Conservation (phyloP, 2,888 invertebrate species). For the Lordiphosa andalusiaca region DNA sequence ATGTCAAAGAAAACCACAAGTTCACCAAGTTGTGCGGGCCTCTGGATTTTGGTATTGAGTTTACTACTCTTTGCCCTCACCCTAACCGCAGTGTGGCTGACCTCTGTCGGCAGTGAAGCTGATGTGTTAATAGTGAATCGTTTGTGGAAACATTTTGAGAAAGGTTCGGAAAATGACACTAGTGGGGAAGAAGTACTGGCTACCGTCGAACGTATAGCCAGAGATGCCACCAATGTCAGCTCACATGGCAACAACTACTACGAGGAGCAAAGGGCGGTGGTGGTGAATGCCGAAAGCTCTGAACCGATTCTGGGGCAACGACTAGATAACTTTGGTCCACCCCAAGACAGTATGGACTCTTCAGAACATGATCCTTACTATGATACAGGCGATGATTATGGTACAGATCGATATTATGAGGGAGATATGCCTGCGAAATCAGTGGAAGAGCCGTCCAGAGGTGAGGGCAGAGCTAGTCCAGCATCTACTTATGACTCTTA, state of each 20-base stretch:
- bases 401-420: conserved; percentile 14
- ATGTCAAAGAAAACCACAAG: conserved; percentile 45
- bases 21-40: conserved; percentile 30
- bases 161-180: conserved; percentile 23
- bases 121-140: conserved; percentile 49
- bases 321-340: conserved; percentile 39
- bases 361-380: conserved; percentile 49
- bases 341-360: conserved; percentile 32
- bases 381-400: conserved; percentile 48
- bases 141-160: conserved; percentile 45
- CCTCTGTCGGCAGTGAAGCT: conserved; percentile 4
- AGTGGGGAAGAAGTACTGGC: conserved; percentile 29
- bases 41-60: conserved; percentile 47
- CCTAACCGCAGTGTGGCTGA: conserved; percentile 38
- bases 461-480: conserved; percentile 47
- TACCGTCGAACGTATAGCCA: conserved; percentile 53
- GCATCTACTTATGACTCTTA: conserved; percentile 42
- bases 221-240: conserved; percentile 41
- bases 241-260: conserved; percentile 45
- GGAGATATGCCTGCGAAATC: conserved; percentile 6
- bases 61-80: conserved; percentile 47
- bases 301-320: conserved; percentile 39
- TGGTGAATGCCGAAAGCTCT: conserved; percentile 49
- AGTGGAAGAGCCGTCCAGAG: conserved; percentile 1
- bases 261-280: conserved; percentile 60